These are phyloP conservation scores for Mesoligia furuncula DNA, from an alignment of 2,888 invertebrate species.

Conservation along the genomic window DNA sequence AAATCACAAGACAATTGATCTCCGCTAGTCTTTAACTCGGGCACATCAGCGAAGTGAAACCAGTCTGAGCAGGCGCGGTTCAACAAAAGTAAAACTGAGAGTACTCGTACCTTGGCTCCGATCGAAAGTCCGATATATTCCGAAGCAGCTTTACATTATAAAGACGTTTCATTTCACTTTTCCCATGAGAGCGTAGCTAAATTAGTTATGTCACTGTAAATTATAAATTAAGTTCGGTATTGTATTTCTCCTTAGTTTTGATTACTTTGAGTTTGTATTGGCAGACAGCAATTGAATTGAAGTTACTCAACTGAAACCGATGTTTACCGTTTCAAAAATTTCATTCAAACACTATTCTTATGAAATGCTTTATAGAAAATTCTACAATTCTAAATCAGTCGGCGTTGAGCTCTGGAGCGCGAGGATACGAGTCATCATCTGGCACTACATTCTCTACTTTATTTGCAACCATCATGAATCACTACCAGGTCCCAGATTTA, in stretches of 20 bases:
- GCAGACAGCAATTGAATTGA: conserved; percentile 14
- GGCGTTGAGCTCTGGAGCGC: not conserved
- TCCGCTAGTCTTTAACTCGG: conserved; percentile 51
- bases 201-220: conserved; percentile 50
- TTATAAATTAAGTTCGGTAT: conserved; percentile 32
- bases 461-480: conserved; percentile 39
- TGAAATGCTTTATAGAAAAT: not conserved
- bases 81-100: conserved; percentile 72
- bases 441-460: not conserved
- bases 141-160: conserved; percentile 59
- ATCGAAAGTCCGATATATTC: conserved; percentile 74
- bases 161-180: conserved; percentile 64
- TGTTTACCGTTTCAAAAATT: conserved; percentile 10
- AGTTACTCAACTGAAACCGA: conserved; percentile 18
- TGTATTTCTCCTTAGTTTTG: conserved; percentile 33
- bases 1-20: conserved; percentile 58
- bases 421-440: conserved; percentile 13
- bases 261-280: conserved; percentile 38
- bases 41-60: conserved; percentile 64
- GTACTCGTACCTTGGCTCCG: conserved; percentile 63
- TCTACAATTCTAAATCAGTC: conserved; percentile 23
- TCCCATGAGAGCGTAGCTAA: conserved; percentile 63
- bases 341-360: not conserved
- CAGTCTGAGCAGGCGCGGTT: conserved; percentile 59
- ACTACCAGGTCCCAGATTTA: not conserved